phyloP scores from a whole-genome alignment of 2,888 invertebrate species.

The Amblyjoppa proteus region DNA sequence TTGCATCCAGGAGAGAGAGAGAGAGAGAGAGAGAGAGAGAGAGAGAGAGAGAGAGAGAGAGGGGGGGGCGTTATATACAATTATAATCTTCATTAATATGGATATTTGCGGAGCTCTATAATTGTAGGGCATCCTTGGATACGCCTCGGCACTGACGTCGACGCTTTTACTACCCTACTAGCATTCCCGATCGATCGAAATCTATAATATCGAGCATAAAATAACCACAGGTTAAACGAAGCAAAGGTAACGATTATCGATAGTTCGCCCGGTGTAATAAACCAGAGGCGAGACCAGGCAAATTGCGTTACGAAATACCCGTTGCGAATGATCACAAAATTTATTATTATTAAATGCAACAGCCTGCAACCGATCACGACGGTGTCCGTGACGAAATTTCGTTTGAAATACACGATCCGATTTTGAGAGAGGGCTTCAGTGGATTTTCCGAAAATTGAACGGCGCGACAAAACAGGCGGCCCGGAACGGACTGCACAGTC shows the following conservation, averaged over 20 bases:
- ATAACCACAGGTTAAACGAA: conserved; percentile 52
- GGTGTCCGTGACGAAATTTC: conserved; percentile 14
- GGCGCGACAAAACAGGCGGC: too few species aligned
- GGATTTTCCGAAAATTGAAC: background rate
- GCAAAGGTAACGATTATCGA: conserved; percentile 57
- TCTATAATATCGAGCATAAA: conserved; percentile 56
- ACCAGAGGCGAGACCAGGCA: conserved; percentile 28
- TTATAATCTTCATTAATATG: conserved; percentile 21
- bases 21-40: background rate
- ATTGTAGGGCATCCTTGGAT: conserved; percentile 36
- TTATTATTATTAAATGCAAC: conserved; percentile 53
- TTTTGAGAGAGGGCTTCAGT: background rate
- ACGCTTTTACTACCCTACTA: background rate
- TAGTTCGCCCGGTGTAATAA: conserved; percentile 19
- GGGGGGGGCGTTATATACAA: too few species aligned
- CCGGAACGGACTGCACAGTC: too few species aligned
- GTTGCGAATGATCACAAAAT: background rate
- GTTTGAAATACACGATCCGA: background rate
- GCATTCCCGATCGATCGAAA: conserved; percentile 39
- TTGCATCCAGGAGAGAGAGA: background rate
- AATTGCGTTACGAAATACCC: conserved; percentile 48
- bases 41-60: background rate
- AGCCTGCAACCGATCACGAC: background rate
- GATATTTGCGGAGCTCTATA: conserved; percentile 48
- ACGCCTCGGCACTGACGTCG: background rate